Base-by-base conservation (phyloP, 2,113 vertebrate genomes). In the Oncorhynchus gorbuscha region DNA sequence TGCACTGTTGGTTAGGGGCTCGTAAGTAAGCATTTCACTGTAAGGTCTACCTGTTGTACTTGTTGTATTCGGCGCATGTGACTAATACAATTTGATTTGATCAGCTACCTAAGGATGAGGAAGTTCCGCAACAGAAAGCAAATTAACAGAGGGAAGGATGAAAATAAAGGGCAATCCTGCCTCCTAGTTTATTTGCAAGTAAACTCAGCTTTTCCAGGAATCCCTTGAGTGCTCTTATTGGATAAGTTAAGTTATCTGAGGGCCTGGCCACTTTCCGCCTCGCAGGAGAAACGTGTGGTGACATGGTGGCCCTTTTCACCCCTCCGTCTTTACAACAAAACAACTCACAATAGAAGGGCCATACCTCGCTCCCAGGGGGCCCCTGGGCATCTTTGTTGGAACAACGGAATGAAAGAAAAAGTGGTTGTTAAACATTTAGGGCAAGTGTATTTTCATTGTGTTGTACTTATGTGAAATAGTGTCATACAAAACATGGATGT, bases 211-310 rank as follows among this genome's bases (percentile, higher is more conserved):
- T 71, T 79, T 82, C 77, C 59, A 68, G 13, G 79, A 83, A 79
- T 75, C 13, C 48, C 75, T 67, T 26, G 26, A 76, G 69, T 68
- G 28, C n/a, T 26, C 72, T 82, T 73, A 78, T 82, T 80, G 81
- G 77, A 84, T 85, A 74, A 81, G 74, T 48, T 70, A 35, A 76
- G 76, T 84, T 85, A 78, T 68, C 69, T 69, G 18, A 7, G 55
- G 76, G 79, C 76, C 83, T 78, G 70, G 12, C 11, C n/a, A 49
- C 74, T 78, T 48, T 30, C 72, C 7, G 24, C 24, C 5, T 22
- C 32, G 3, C 11, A 76, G 71, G 28, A 66, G 39, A 45, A 69
- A 30, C 18, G 3, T 5, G 4, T 28, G 48, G 26, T 28, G 39
- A 22, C 22, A 24, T 30, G 1, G 59, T 5, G 14, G 72, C 39